phyloP scores from a whole-genome alignment of 2,888 invertebrate species.

The Xestia xanthographa region DNA sequence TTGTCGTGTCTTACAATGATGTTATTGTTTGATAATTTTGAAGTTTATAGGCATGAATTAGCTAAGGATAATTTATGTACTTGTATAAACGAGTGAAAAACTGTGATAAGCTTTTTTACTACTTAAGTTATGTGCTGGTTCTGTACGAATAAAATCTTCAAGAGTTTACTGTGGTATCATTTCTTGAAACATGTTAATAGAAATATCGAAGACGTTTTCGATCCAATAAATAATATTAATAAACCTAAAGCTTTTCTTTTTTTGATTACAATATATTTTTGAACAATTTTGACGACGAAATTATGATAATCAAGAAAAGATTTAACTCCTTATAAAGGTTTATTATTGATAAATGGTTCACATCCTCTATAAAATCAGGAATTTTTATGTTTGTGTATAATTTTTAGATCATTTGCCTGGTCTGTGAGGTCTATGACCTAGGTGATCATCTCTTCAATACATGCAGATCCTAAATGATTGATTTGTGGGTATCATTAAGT shows the following conservation, averaged over 20 bases:
- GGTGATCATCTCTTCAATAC: conserved; percentile 10
- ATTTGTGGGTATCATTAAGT: conserved; percentile 31
- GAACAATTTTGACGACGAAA: conserved; percentile 42
- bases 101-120: conserved; percentile 48
- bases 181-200: conserved; percentile 11
- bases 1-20: conserved; percentile 4
- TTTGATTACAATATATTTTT: conserved; percentile 48
- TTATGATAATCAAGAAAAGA: conserved; percentile 48
- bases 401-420: conserved; percentile 63
- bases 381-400: conserved; percentile 56
- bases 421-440: conserved; percentile 61
- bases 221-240: conserved; percentile 43
- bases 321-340: conserved; percentile 43
- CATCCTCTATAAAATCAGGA: conserved; percentile 70
- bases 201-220: conserved; percentile 15
- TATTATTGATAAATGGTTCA: conserved; percentile 59
- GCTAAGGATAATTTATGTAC: conserved; percentile 12
- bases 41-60: background rate
- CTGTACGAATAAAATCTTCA: conserved; percentile 16
- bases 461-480: conserved; percentile 15
- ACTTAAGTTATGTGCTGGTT: conserved; percentile 14
- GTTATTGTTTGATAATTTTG: background rate
- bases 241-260: conserved; percentile 35
- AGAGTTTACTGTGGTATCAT: background rate
- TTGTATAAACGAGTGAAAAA: conserved; percentile 5